phyloP scores from a whole-genome alignment of 1,140 invertebrate species.

The Asobara japonica region DNA sequence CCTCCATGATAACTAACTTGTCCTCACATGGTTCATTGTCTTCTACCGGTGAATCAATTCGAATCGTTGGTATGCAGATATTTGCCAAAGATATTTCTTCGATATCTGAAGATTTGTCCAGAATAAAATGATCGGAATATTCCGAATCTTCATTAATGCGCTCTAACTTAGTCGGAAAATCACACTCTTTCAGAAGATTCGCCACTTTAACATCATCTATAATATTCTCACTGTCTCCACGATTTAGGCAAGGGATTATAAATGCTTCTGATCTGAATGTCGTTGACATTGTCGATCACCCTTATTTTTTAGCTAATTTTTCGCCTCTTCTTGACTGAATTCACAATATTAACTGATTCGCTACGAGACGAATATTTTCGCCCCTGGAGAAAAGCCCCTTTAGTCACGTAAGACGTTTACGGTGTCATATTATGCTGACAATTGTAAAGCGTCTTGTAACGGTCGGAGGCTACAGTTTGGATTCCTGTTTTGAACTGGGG shows the following conservation, averaged over 20 bases:
- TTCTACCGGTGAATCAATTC: too few species aligned
- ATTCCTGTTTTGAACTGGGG: background rate
- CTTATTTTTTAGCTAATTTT: background rate
- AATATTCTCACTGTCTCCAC: constrained; percentile 11
- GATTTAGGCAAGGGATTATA: constrained; percentile 48
- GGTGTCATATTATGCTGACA: constrained; percentile 21
- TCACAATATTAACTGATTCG: background rate
- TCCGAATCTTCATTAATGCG: constrained; percentile 1
- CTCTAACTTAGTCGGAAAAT: constrained; percentile 1
- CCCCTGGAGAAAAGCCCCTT: background rate
- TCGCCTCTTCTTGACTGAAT: background rate
- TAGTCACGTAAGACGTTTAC: background rate
- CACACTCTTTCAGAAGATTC: constrained; percentile 36
- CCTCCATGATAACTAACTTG: constrained; percentile 32
- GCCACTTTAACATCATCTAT: constrained; percentile 38
- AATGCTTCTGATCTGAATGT: constrained; percentile 51
- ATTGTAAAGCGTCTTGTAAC: constrained; percentile 29
- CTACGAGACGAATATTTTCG: background rate
- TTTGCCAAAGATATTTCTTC: constrained; percentile 20
- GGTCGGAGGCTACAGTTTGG: background rate
- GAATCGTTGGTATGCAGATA: background rate
- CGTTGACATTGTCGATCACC: background rate
- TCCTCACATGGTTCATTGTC: too few species aligned
- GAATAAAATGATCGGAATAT: background rate
- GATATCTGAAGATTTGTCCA: background rate